Conservation (phyloP, 2,797 vertebrate genomes). For the Otolemur crassicaudatus region DNA sequence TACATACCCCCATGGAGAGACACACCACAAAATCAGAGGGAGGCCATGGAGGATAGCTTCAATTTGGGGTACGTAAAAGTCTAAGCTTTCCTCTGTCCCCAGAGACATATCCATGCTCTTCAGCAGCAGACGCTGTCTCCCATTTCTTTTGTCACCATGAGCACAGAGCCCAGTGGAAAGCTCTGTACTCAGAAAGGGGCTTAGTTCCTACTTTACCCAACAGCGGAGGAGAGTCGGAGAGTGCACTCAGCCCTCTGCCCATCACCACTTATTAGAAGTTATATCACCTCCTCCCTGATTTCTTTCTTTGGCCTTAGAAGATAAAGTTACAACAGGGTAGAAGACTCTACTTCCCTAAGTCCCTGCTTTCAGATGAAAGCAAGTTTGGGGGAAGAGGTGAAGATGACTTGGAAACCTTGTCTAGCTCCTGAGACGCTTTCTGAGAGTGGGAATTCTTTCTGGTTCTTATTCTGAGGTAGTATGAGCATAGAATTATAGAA, state of each 20-base stretch:
- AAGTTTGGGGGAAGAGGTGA: neutral
- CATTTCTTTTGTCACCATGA: neutral
- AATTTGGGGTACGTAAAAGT: slow-evolving; percentile 11
- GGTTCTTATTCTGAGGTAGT: slow-evolving; percentile 5
- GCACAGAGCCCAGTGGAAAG: neutral
- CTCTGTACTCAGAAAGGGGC: neutral
- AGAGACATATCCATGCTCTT: neutral
- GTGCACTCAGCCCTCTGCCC: neutral
- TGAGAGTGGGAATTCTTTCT: neutral
- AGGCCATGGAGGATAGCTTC: neutral
- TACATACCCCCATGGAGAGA: neutral
- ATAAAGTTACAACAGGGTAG: neutral
- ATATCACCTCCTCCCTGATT: neutral
- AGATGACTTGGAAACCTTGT: neutral
- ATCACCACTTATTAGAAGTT: neutral
- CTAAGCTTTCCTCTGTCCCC: neutral
- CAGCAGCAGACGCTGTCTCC: neutral
- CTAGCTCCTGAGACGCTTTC: neutral
- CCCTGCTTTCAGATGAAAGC: neutral
- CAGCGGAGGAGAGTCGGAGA: neutral
- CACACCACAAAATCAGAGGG: neutral
- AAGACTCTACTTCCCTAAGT: neutral
- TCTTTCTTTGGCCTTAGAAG: neutral
- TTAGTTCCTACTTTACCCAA: neutral
- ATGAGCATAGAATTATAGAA: neutral